Evolutionary conservation across 2,797 vertebrate species (phyloP), one percentile per base, ranked within the genome.

Genomic region (Pseudomugil gertrudae): DNA sequence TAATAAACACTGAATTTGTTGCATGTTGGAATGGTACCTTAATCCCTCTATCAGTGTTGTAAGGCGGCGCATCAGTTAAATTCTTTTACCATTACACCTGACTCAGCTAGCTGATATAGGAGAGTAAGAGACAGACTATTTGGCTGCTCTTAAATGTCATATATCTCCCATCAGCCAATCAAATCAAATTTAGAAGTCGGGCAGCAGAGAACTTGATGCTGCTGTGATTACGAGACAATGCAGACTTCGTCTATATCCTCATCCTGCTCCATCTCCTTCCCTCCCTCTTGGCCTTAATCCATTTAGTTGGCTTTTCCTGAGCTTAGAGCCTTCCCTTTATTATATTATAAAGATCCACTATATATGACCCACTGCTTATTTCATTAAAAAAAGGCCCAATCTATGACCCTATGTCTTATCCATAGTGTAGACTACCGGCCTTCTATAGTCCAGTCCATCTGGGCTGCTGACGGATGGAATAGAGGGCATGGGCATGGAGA

Each of bases 251-350:
- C 84, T 79, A 74, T 74, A 71, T 71, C 77, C 75, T 86, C 80
- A 73, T 85, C 83, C 75, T 72, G 81, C 83, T 88, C 86, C 79
- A 79, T 90, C 87, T 87, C 86, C 82, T 83, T 81, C 63, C 69
- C 77, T 79, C 81, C 45, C 36, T 85, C 88, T 89, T 82, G 80
- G 83, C 71, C 53, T 76, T 91, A 92, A 93, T 93, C 91, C 90
- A 93, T 79, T 93, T 93, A 93, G 87, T 79, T 79, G 80, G 81
- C 88, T 89, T 91, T 89, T 89, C 87, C 88, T 84, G 87, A 86
- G 88, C 81, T 88, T 89, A 85, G 74, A 82, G 86, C 78, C 86
- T 84, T 83, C 74, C 78, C 84, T 87, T 92, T 87, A 92, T 92
- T 92, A 86, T 83, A 92, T 93, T 93, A 92, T 87, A 87, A 85